Percentiles rank a stretch among this genome's conserved stretches.
phyloP scores from a whole-genome alignment of 2,113 vertebrate species.

The Menura novaehollandiae region DNA sequence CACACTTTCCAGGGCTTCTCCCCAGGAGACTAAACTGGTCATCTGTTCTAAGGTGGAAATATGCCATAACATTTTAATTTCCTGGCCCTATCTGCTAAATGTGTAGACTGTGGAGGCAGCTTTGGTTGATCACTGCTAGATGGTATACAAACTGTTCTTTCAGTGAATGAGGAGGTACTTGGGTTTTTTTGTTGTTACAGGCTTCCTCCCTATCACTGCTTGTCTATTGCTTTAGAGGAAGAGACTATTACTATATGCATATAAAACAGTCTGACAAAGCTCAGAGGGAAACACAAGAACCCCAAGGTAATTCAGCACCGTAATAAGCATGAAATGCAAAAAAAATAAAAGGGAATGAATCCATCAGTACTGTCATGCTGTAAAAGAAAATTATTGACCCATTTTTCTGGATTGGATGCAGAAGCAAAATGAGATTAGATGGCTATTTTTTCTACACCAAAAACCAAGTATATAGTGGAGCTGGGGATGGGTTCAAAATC shows the following conservation, averaged over 20 bases:
- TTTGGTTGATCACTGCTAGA: not conserved
- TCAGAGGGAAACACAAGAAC: not conserved
- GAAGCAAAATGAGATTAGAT: not conserved
- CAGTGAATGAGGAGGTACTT: not conserved
- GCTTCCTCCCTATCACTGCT: not conserved
- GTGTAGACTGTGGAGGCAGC: not conserved
- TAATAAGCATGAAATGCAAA: not conserved
- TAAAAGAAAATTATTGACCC: not conserved
- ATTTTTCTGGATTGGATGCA: not conserved
- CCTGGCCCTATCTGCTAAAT: not conserved
- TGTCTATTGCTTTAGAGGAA: not conserved
- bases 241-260: not conserved
- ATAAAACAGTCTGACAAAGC: not conserved
- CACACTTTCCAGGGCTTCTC: conserved; percentile 7
- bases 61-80: conserved; percentile 8
- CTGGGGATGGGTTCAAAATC: not conserved
- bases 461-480: not conserved
- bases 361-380: not conserved
- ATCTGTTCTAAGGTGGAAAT: conserved; percentile 24
- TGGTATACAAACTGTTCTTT: not conserved
- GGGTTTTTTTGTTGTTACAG: not conserved
- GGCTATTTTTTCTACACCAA: not conserved
- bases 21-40: conserved; percentile 21
- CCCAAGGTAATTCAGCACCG: not conserved
- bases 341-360: not conserved